Evolutionary conservation across 2,888 invertebrate species (phyloP).

Genomic region (Entomobrya proxima): DNA sequence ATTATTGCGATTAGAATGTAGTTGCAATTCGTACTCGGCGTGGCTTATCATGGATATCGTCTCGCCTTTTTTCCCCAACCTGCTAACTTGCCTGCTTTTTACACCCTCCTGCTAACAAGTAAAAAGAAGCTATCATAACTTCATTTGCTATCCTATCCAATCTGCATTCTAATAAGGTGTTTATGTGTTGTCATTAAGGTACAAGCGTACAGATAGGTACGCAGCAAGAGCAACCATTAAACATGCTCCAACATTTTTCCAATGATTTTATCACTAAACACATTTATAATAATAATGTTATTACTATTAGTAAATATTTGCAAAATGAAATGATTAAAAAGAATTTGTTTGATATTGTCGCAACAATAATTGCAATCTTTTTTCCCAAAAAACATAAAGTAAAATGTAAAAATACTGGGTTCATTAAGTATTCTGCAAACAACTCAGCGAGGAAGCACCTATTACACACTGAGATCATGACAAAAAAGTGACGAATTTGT

Average conservation of each 20-base stretch:
- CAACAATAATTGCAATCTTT: conserved; percentile 28
- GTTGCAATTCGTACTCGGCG: neutral
- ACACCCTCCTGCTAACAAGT: conserved; percentile 2
- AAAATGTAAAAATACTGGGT: neutral
- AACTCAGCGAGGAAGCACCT: conserved; percentile 36
- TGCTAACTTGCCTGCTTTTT: neutral
- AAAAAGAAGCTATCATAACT: neutral
- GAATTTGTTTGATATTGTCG: conserved; percentile 4
- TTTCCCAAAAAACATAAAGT: conserved; percentile 3
- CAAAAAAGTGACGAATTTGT: conserved; percentile 38
- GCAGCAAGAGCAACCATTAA: neutral
- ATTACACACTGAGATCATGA: neutral
- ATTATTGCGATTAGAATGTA: neutral
- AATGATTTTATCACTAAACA: neutral
- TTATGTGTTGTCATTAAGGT: conserved; percentile 11
- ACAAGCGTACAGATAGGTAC: neutral
- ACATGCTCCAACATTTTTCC: neutral
- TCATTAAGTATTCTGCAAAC: conserved; percentile 33
- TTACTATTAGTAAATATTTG: conserved; percentile 6
- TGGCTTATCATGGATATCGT: neutral
- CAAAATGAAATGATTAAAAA: conserved; percentile 32
- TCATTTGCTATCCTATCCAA: conserved; percentile 11
- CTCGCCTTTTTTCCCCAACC: neutral
- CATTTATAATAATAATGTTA: neutral
- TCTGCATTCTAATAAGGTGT: conserved; percentile 23